Evolutionary conservation across 2,888 invertebrate species (phyloP).

Genomic region (Gasteruption jaculator): DNA sequence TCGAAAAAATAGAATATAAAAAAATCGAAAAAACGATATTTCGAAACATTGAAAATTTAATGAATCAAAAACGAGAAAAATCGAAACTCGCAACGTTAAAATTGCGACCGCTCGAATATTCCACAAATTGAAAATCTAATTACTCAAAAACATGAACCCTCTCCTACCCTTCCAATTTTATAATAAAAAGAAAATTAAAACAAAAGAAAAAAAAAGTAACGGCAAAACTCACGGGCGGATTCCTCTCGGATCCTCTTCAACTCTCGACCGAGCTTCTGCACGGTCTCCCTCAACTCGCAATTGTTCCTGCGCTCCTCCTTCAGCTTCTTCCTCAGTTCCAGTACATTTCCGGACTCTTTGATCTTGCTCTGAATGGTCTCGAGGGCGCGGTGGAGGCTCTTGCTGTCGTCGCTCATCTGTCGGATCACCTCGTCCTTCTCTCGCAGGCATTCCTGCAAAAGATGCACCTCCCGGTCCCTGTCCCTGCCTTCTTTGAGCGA

Average conservation of each 20-base stretch:
- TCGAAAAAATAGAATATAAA: slow-evolving; percentile 3
- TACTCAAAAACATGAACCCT: too few relatives aligned
- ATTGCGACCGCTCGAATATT: too few relatives aligned
- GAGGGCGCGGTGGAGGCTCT: slow-evolving; percentile 55
- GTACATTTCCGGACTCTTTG: slow-evolving; percentile 58
- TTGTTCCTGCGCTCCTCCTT: slow-evolving; percentile 56
- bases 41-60: too few relatives aligned
- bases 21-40: too few relatives aligned
- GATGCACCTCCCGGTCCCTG: slow-evolving; percentile 56
- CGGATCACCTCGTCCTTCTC: slow-evolving; percentile 59
- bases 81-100: too few relatives aligned
- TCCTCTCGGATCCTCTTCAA: slow-evolving; percentile 26
- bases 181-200: neutral
- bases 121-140: too few relatives aligned
- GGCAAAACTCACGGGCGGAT: slow-evolving; percentile 25
- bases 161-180: too few relatives aligned
- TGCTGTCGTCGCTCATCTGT: slow-evolving; percentile 59
- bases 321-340: slow-evolving; percentile 58
- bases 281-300: slow-evolving; percentile 44
- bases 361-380: slow-evolving; percentile 55
- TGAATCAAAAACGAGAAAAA: too few relatives aligned
- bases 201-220: too few relatives aligned
- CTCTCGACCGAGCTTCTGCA: slow-evolving; percentile 41
- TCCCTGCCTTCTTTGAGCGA: slow-evolving; percentile 34
- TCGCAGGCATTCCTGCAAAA: slow-evolving; percentile 57